Conservation (phyloP, 2,888 invertebrate species). For the Petrolisthes cinctipes region DNA sequence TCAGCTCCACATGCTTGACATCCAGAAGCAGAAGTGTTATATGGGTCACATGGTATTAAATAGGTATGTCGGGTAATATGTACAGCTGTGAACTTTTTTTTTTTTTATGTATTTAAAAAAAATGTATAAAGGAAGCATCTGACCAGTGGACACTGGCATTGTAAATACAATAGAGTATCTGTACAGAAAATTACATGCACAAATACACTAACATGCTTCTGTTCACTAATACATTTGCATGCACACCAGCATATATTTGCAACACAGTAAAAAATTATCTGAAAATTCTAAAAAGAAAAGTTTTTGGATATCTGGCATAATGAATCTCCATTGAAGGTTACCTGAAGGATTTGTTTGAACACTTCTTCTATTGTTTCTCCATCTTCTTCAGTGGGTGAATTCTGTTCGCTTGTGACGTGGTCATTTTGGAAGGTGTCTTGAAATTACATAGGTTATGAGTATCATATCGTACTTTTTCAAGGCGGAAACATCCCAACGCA, state of each 20-base stretch:
- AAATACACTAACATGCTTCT: neutral
- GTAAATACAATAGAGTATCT: neutral
- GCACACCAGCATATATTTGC: conserved; percentile 5
- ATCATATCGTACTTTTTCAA: conserved; percentile 34
- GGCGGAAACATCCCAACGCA: conserved; percentile 21
- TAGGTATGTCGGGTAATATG: conserved; percentile 53
- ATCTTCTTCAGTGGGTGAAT: conserved; percentile 9
- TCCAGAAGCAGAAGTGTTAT: conserved; percentile 56
- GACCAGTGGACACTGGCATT: neutral
- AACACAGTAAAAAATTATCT: neutral
- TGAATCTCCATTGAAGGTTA: neutral
- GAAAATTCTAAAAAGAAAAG: neutral
- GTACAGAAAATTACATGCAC: neutral
- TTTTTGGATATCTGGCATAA: neutral
- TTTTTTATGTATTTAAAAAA: conserved; percentile 6
- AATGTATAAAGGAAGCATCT: conserved; percentile 16
- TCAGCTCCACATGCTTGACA: conserved; percentile 55
- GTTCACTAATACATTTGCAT: conserved; percentile 8
- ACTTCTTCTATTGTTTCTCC: conserved; percentile 23
- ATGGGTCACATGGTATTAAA: conserved; percentile 56
- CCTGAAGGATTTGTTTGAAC: neutral
- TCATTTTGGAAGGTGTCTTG: conserved; percentile 32
- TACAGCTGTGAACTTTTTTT: conserved; percentile 29
- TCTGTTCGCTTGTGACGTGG: conserved; percentile 18
- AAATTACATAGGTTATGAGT: conserved; percentile 23